A percentile compares a stretch with the other conserved stretches of the same genome.
phyloP scores from a whole-genome alignment of 2,113 vertebrate genomes.

The Steatornis caripensis region DNA sequence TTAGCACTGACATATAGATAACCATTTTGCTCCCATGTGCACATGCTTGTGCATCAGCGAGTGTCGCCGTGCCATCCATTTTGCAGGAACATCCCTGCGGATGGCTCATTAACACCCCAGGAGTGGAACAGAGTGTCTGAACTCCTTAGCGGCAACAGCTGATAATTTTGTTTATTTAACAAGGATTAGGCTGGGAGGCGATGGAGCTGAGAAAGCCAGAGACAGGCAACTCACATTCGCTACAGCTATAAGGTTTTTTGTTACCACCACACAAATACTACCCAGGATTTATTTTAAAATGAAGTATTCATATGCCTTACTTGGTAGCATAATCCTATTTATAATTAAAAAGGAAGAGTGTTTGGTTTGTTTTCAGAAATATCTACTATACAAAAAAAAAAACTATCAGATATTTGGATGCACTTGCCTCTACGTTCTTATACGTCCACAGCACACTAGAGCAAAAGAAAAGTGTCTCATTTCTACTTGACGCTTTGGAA shows the following conservation, averaged over 20 bases:
- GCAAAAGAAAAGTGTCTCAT: not conserved
- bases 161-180: not conserved
- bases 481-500: not conserved
- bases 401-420: not conserved
- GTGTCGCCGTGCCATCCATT: not conserved
- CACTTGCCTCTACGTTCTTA: not conserved
- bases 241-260: not conserved
- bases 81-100: not conserved
- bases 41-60: not conserved
- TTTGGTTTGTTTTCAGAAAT: not conserved
- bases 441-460: not conserved
- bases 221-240: not conserved
- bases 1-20: not conserved
- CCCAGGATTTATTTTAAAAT: not conserved
- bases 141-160: not conserved
- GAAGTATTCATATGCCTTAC: not conserved
- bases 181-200: not conserved
- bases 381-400: not conserved
- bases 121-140: not conserved
- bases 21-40: not conserved
- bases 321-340: not conserved
- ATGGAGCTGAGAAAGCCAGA: not conserved
- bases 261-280: not conserved
- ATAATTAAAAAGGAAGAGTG: not conserved
- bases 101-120: not conserved